phyloP scores from a whole-genome alignment of 2,888 invertebrate genomes.

The Dasypogon diadema region DNA sequence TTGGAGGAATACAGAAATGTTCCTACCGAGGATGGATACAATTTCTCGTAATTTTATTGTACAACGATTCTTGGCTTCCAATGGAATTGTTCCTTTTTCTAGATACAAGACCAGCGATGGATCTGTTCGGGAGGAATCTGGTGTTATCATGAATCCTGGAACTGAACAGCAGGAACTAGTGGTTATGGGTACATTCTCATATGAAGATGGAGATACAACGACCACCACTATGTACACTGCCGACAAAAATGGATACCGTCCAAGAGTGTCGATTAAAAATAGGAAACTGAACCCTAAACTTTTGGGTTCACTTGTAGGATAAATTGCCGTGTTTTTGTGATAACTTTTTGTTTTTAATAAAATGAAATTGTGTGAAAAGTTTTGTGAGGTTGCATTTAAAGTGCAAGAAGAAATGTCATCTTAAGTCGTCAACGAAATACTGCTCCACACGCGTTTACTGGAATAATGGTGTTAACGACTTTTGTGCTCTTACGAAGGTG shows the following conservation, averaged over 20 bases:
- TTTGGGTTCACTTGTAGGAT: conserved; percentile 57
- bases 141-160: conserved; percentile 65
- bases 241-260: conserved; percentile 67
- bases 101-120: conserved; percentile 64
- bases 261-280: conserved; percentile 64
- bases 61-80: too few relatives aligned
- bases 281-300: conserved; percentile 61
- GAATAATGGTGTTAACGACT: too few relatives aligned
- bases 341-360: neutral
- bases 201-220: conserved; percentile 64
- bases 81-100: conserved; percentile 3
- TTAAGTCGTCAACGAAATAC: too few relatives aligned
- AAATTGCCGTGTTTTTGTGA: conserved; percentile 16
- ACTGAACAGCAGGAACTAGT: conserved; percentile 65
- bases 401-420: neutral
- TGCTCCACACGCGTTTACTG: too few relatives aligned
- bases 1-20: conserved; percentile 61
- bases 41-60: conserved; percentile 62
- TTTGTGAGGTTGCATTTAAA: neutral
- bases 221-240: conserved; percentile 67
- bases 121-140: conserved; percentile 65
- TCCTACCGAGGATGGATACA: conserved; percentile 65
- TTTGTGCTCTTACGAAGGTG: too few relatives aligned
- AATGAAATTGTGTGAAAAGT: conserved; percentile 8
- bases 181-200: conserved; percentile 65